phyloP scores from a whole-genome alignment of 2,797 vertebrate genomes.

The Falco cherrug region DNA sequence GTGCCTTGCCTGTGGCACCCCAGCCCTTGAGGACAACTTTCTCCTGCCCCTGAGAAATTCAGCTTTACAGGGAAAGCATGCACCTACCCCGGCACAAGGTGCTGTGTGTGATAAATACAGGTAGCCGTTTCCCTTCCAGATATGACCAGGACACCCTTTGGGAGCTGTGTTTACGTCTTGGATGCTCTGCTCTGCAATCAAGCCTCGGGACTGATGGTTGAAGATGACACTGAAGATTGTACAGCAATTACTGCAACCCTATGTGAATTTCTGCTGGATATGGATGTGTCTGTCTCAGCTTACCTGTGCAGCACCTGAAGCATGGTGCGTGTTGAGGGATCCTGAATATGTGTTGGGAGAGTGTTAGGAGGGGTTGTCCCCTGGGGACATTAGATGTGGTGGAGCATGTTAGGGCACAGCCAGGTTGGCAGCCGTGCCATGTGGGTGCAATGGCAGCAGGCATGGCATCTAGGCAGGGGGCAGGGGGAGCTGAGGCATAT shows the following conservation, averaged over 20 bases:
- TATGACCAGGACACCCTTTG: not conserved
- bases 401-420: not conserved
- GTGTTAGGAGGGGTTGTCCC: not conserved
- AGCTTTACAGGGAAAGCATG: fast-evolving
- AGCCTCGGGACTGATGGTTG: not conserved
- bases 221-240: not conserved
- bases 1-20: fast-evolving
- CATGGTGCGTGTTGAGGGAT: not conserved
- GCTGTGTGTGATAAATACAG: fast-evolving
- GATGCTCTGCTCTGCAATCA: not conserved
- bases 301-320: not conserved
- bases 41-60: not conserved
- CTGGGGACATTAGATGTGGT: not conserved
- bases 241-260: no score
- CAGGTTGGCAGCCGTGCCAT: not conserved
- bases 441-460: fast-evolving
- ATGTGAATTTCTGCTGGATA: not conserved
- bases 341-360: not conserved
- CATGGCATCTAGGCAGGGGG: fast-evolving
- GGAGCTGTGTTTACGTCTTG: not conserved
- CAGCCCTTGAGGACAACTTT: not conserved
- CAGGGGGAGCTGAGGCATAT: fast-evolving
- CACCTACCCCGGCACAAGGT: not conserved
- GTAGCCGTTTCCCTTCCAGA: not conserved
- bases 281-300: not conserved